A percentile compares a stretch with the other conserved stretches of the same genome.
These are phyloP conservation scores for Diachasmimorpha longicaudata DNA, from an alignment of 1,140 invertebrate genomes.

Conservation along the genomic window DNA sequence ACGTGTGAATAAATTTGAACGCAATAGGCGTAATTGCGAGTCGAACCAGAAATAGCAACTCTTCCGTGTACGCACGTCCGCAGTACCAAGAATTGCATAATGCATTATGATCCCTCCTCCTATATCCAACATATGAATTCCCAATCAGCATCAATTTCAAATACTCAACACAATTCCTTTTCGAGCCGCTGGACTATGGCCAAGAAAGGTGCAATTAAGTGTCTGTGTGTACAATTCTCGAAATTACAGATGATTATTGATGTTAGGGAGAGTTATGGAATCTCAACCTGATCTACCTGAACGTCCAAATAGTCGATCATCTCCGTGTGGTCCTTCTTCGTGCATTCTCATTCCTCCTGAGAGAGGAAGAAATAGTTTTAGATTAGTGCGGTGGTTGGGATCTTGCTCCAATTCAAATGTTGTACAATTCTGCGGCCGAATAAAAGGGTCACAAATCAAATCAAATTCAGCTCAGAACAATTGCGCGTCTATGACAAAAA, in stretches of 20 bases:
- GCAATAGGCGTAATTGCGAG: constrained; percentile 28
- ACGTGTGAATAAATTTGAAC: constrained; percentile 21
- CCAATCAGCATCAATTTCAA: neutral
- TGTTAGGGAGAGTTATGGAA: neutral
- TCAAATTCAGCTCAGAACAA: too few species aligned
- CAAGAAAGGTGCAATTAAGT: constrained; percentile 7
- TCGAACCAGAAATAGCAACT: constrained; percentile 31
- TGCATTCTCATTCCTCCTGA: neutral
- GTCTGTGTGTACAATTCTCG: constrained; percentile 4
- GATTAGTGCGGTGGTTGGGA: neutral
- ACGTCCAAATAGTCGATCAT: constrained; percentile 9
- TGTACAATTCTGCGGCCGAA: too few species aligned
- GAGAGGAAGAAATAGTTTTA: neutral
- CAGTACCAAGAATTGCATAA: constrained; percentile 30
- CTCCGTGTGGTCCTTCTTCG: neutral
- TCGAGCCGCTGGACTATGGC: neutral
- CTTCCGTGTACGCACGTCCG: constrained; percentile 33
- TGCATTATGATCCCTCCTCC: constrained; percentile 30
- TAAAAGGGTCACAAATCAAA: too few species aligned
- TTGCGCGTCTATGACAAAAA: too few species aligned
- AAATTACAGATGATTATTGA: constrained; percentile 17
- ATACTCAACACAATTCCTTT: neutral
- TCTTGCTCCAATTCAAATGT: neutral
- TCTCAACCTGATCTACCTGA: constrained; percentile 9
- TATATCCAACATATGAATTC: constrained; percentile 26